A percentile compares a stretch with the other conserved stretches of the same genome.
These are phyloP conservation scores for Nyleta sp. DNA, from an alignment of 2,888 invertebrate genomes.

Conservation along the genomic window DNA sequence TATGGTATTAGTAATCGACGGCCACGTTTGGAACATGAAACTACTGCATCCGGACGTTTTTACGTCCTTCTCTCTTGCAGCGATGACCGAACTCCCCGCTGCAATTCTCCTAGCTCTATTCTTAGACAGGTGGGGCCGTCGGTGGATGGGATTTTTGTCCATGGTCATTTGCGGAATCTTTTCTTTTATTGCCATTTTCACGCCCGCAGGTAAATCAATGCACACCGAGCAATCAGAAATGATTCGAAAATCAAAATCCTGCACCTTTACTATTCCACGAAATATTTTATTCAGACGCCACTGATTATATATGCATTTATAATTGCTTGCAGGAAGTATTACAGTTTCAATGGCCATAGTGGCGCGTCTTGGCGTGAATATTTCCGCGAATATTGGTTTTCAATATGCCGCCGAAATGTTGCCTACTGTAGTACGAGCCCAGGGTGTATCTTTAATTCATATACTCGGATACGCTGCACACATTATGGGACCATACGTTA, in stretches of 20 bases:
- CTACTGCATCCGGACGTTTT: constrained; percentile 92
- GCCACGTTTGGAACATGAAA: constrained; percentile 94
- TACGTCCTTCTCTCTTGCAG: constrained; percentile 92
- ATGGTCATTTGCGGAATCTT: constrained; percentile 92
- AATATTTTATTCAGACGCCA: too few species aligned
- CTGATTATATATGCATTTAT: too few species aligned
- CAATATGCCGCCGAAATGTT: constrained; percentile 95
- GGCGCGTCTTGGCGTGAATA: constrained; percentile 93
- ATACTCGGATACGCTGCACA: constrained; percentile 95
- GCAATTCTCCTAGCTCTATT: constrained; percentile 91
- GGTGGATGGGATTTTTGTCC: constrained; percentile 93
- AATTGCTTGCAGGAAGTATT: constrained; percentile 84
- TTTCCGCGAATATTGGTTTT: constrained; percentile 94
- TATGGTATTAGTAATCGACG: constrained; percentile 94
- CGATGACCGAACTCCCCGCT: constrained; percentile 92
- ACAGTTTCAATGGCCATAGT: constrained; percentile 91
- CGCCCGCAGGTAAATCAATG: constrained; percentile 86
- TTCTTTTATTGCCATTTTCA: constrained; percentile 89
- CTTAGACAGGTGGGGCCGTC: constrained; percentile 91
- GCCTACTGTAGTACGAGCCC: constrained; percentile 93
- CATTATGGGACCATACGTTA: constrained; percentile 92
- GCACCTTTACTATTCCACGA: too few species aligned
- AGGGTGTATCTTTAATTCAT: constrained; percentile 93
- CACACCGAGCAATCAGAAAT: too few species aligned
- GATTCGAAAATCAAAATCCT: too few species aligned